A percentile compares a stretch with the other conserved stretches of the same genome.
phyloP scores from a whole-genome alignment of 1,140 invertebrate genomes.

The Littorina saxatilis region DNA sequence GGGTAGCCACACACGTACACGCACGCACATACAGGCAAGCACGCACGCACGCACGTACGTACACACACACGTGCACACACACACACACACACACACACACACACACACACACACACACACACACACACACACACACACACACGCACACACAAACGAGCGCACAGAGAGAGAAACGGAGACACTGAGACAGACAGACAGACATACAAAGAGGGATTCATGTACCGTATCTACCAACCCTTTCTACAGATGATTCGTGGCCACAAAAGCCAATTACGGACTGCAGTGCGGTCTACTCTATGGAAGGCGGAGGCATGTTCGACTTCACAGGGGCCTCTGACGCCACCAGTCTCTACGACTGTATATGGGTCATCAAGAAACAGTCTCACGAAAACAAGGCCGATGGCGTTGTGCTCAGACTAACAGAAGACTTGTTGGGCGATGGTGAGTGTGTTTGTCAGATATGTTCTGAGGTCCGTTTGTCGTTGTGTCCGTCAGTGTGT shows the following conservation, averaged over 20 bases:
- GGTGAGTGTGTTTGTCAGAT: slow-evolving; percentile 48
- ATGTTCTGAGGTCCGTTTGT: neutral
- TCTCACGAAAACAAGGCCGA: slow-evolving; percentile 54
- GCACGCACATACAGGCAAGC: neutral
- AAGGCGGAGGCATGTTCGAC: slow-evolving; percentile 59
- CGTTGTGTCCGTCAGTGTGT: neutral
- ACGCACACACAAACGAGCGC: no score
- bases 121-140: no score
- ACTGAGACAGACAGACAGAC: neutral
- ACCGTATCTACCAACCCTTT: no score
- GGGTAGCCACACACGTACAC: no score
- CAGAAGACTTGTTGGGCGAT: slow-evolving; percentile 63
- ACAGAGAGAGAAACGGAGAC: neutral
- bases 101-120: no score
- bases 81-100: neutral
- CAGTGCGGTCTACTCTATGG: slow-evolving; percentile 56
- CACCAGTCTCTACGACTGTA: slow-evolving; percentile 66
- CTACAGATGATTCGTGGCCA: slow-evolving; percentile 51
- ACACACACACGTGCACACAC: neutral
- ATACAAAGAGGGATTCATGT: no score
- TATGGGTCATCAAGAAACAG: slow-evolving; percentile 66
- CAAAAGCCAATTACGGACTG: slow-evolving; percentile 60
- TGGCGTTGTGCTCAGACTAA: slow-evolving; percentile 60
- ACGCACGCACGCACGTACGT: neutral
- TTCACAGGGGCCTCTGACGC: slow-evolving; percentile 50